Conservation (phyloP, 2,888 invertebrate species). For the Drosophila mercatorum region DNA sequence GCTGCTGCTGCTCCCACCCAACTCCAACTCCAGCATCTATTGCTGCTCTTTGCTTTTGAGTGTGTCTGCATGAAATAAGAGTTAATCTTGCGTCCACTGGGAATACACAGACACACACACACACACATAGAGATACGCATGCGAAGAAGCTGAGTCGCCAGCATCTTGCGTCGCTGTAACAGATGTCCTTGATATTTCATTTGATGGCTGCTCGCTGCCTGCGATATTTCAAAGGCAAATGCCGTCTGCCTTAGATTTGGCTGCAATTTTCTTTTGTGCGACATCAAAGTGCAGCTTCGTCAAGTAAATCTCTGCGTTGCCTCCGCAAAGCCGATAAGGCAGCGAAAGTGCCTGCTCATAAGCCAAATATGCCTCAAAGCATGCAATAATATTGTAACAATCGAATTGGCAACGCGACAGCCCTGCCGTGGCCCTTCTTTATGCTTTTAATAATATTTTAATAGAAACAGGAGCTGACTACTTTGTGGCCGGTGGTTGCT, state of each 20-base stretch:
- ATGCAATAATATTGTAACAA: conserved; percentile 64
- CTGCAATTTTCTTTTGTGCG: conserved; percentile 59
- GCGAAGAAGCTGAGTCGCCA: conserved; percentile 29
- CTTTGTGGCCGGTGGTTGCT: conserved; percentile 46
- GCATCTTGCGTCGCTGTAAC: conserved; percentile 53
- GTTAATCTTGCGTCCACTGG: conserved; percentile 75
- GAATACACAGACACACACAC: conserved; percentile 32
- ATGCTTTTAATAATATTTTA: conserved; percentile 66
- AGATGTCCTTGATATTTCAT: conserved; percentile 74
- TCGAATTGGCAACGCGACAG: conserved; percentile 54
- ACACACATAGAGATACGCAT: conserved; percentile 1
- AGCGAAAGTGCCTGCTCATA: conserved; percentile 34
- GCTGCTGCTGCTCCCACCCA: conserved; percentile 5
- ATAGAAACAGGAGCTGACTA: conserved; percentile 54
- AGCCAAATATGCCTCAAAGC: conserved; percentile 57
- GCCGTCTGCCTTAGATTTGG: conserved; percentile 41
- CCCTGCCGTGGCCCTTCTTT: conserved; percentile 9
- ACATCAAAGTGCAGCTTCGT: conserved; percentile 73
- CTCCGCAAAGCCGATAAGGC: conserved; percentile 59
- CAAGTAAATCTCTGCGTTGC: conserved; percentile 53
- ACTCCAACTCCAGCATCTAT: conserved; percentile 3
- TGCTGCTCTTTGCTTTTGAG: conserved; percentile 35
- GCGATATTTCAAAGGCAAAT: conserved; percentile 58
- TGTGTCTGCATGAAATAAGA: conserved; percentile 70
- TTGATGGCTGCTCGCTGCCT: conserved; percentile 37